Conservation (phyloP, 1,140 invertebrate genomes). For the Zaprionus vittiger region DNA sequence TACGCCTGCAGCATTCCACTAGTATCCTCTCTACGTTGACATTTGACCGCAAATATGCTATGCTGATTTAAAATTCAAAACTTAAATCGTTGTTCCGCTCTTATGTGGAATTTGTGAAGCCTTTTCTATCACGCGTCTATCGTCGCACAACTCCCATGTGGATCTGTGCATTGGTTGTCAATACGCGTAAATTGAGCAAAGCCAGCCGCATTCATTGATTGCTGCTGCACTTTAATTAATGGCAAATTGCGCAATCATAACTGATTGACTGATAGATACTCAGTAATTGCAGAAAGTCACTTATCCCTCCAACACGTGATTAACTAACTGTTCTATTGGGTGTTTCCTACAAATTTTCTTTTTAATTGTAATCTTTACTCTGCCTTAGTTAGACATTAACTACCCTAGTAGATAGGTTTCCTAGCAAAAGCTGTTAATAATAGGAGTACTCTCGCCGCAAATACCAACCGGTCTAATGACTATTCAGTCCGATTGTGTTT, state of each 20-base stretch:
- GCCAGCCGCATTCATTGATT: conserved; percentile 62
- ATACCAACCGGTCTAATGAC: conserved; percentile 55
- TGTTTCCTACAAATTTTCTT: background rate
- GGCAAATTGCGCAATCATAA: conserved; percentile 36
- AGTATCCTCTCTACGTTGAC: background rate
- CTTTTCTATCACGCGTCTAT: conserved; percentile 3
- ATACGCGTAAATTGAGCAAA: conserved; percentile 68
- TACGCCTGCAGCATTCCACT: background rate
- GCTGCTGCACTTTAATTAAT: conserved; percentile 75
- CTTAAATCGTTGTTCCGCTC: background rate
- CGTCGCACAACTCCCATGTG: conserved; percentile 27
- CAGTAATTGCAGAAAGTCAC: background rate
- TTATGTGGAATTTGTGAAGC: background rate
- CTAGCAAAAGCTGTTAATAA: background rate
- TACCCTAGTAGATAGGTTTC: background rate
- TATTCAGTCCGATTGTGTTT: conserved; percentile 52
- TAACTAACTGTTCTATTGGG: background rate
- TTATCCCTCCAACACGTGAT: background rate
- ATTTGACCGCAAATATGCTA: conserved; percentile 1
- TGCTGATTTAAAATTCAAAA: background rate
- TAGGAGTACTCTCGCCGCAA: conserved; percentile 10
- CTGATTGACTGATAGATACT: conserved; percentile 1
- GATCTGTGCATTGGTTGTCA: conserved; percentile 20
- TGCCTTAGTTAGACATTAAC: background rate
- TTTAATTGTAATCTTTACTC: background rate